Conservation (phyloP, 2,113 vertebrate species). For the Rynchops niger region DNA sequence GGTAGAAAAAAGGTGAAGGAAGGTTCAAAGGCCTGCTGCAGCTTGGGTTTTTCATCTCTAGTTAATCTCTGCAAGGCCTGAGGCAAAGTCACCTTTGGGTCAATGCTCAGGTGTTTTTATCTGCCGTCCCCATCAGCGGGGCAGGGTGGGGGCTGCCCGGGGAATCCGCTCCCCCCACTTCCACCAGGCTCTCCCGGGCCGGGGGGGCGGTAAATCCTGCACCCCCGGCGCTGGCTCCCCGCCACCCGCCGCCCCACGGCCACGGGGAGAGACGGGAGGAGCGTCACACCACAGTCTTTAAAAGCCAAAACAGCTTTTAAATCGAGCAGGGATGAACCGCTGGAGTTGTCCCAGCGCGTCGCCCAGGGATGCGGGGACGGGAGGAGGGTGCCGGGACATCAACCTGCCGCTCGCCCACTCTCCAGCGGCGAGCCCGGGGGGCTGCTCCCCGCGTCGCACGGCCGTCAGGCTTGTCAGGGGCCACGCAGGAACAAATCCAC, state of each 20-base stretch:
- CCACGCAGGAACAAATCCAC: not conserved
- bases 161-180: not conserved
- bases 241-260: not conserved
- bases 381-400: not conserved
- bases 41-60: conserved; percentile 36
- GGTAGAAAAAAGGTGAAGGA: not conserved
- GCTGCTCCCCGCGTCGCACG: not conserved
- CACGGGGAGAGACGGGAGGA: fast-evolving
- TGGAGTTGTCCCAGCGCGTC: fast-evolving
- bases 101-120: conserved; percentile 69
- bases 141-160: not conserved
- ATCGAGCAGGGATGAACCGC: fast-evolving
- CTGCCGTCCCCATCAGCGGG: conserved; percentile 20
- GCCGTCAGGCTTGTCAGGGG: fast-evolving
- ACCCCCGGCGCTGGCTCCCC: not conserved
- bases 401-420: fast-evolving
- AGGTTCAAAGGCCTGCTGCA: conserved; percentile 45
- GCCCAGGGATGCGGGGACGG: not conserved
- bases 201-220: not conserved
- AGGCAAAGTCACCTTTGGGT: conserved; percentile 67
- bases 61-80: conserved; percentile 42
- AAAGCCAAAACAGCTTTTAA: not conserved
- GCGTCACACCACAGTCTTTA: fast-evolving
- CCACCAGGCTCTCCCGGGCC: not conserved
- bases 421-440: fast-evolving